Conservation (phyloP, 2,797 vertebrate species). For the Sebastes kiyomatsui region DNA sequence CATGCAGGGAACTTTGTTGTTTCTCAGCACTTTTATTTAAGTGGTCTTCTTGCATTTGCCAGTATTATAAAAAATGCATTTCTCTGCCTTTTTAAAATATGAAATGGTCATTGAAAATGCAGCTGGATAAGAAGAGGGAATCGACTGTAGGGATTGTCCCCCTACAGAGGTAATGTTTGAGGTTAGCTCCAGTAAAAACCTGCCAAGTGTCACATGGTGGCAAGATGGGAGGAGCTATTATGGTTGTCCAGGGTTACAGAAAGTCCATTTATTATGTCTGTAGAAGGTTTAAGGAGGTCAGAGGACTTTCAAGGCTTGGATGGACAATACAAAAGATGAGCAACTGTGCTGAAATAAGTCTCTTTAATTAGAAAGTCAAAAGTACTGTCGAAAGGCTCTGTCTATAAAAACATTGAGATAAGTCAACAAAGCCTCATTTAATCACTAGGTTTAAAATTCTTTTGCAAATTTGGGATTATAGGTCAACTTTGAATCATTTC, state of each 20-base stretch:
- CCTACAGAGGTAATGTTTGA: background rate
- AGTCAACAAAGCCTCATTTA: background rate
- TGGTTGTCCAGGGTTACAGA: background rate
- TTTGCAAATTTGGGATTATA: background rate
- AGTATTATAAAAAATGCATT: conserved; percentile 20
- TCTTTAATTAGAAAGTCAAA: background rate
- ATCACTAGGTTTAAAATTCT: background rate
- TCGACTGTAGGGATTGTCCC: background rate
- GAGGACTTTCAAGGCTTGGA: background rate
- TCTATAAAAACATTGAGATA: background rate
- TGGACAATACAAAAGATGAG: background rate
- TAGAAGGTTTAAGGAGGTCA: background rate
- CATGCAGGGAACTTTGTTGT: conserved; percentile 59
- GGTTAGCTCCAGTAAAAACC: background rate
- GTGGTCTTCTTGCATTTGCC: conserved; percentile 47
- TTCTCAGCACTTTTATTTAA: conserved; percentile 73
- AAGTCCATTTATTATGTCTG: background rate
- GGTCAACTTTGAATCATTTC: background rate
- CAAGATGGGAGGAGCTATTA: background rate
- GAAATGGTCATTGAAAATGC: conserved; percentile 17
- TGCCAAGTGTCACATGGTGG: background rate
- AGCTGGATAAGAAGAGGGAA: background rate
- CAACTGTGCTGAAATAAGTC: background rate
- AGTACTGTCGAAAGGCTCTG: background rate
- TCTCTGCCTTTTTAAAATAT: background rate